Base-by-base conservation (phyloP, 2,888 invertebrate species). In the Abrostola triplasia region DNA sequence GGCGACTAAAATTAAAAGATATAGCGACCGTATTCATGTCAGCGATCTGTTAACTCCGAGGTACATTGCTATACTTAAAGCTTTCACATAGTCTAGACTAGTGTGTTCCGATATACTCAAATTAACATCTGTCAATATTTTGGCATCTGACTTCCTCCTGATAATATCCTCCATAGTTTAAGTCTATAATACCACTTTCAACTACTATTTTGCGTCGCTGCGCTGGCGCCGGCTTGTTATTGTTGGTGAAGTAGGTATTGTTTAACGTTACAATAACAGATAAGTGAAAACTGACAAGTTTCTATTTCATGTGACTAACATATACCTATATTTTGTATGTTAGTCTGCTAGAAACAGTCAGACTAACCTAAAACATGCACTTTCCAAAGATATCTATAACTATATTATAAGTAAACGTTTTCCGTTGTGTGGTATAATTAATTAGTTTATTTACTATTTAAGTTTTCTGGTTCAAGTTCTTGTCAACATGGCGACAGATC, bases 211-310 rank as follows among this genome's bases (percentile, higher is more conserved):
- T 24, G 44, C 13, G 24, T 24, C 24, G 13, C 24, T 47, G 44
- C 44, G 44, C 44, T 0, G 44, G 44, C 44, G 44, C 44, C 44
- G 44, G 13, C 24, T 13, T 1, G 9, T 47, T 47, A 47, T 13
- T 24, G 44, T 47, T 8, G 13, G 13, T 35, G 49, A 49, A 36
- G 36, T n/a, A n/a, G n/a, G n/a, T 49, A 47, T 64, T 63, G 63
- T 64, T 49, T n/a, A 0, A 53, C 12, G 42, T 44, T 6, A 54
- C 54, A 36, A 54, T 50, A 50, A 58, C 41, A 12, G 5, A 8
- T n/a, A 0, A 37, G 56, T 54, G 42, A 67, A 72, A 56, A 63
- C 53, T n/a, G 12, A 66, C 52, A 35, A 11, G 52, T 70, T 67
- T 72, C 72, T 59, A 41, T 53, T 71, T 56, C 48, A 36, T 24